These are phyloP conservation scores for Tylochromis polylepis DNA, from an alignment of 2,113 vertebrate genomes.

Conservation along the genomic window DNA sequence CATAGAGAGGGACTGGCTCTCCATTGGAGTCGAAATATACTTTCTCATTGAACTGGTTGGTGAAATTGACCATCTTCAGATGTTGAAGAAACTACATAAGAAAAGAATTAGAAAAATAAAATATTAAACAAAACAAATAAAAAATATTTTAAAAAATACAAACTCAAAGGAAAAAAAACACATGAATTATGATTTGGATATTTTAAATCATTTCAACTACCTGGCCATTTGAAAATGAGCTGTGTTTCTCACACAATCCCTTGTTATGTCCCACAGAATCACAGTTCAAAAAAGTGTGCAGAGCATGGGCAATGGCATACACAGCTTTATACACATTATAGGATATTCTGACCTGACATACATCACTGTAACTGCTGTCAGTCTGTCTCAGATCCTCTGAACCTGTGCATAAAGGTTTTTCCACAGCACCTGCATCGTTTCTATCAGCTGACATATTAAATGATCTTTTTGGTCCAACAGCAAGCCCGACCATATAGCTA, in stretches of 20 bases:
- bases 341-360: slow-evolving; percentile 66
- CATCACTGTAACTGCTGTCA: slow-evolving; percentile 62
- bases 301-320: slow-evolving; percentile 64
- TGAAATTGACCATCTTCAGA: slow-evolving; percentile 70
- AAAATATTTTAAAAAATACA: neutral
- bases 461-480: neutral
- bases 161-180: too few relatives aligned
- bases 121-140: neutral
- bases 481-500: neutral
- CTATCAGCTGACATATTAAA: neutral
- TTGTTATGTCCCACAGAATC: neutral
- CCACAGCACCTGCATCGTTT: neutral
- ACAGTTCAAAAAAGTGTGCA: neutral
- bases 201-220: neutral
- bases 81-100: slow-evolving; percentile 61
- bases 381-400: slow-evolving; percentile 55
- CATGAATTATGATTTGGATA: too few relatives aligned
- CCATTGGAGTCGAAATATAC: too few relatives aligned
- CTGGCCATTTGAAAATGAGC: slow-evolving; percentile 3
- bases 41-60: slow-evolving; percentile 60
- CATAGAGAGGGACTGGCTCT: too few relatives aligned
- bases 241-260: neutral
- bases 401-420: slow-evolving; percentile 55
- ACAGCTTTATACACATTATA: slow-evolving; percentile 76
- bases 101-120: neutral